Percentiles rank a stretch among this genome's conserved stretches.
phyloP scores from a whole-genome alignment of 1,140 invertebrate species.

The Mamestra configurata region DNA sequence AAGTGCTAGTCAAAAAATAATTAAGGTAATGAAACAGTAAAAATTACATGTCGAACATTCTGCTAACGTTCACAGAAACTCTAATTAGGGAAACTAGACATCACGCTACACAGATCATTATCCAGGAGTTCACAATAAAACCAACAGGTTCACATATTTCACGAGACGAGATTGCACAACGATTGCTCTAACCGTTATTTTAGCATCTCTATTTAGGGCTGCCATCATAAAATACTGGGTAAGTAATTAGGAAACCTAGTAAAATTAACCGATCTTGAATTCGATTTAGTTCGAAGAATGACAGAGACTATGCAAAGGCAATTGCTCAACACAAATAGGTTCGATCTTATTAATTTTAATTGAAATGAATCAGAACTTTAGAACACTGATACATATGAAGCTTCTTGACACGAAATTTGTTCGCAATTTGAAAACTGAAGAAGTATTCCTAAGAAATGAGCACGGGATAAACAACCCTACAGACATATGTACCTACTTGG shows the following conservation, averaged over 20 bases:
- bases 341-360: no score
- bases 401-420: background rate
- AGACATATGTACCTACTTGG: background rate
- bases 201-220: slow-evolving; percentile 52
- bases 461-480: slow-evolving; percentile 22
- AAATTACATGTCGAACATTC: slow-evolving; percentile 22
- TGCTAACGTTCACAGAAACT: slow-evolving; percentile 48
- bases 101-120: slow-evolving; percentile 63
- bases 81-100: slow-evolving; percentile 70
- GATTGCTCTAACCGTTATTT: slow-evolving; percentile 56
- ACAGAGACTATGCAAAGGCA: background rate
- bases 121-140: slow-evolving; percentile 65
- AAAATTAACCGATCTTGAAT: background rate
- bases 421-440: background rate
- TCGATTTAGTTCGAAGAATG: background rate
- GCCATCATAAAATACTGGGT: slow-evolving; percentile 6
- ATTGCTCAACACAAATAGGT: background rate
- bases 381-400: no score
- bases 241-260: background rate
- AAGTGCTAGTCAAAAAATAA: background rate
- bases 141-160: slow-evolving; percentile 50
- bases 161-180: slow-evolving; percentile 22
- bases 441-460: background rate
- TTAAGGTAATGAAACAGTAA: background rate
- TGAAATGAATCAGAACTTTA: no score